Evolutionary conservation across 2,888 invertebrate species (phyloP).

Genomic region (Drosophila kanekoi): DNA sequence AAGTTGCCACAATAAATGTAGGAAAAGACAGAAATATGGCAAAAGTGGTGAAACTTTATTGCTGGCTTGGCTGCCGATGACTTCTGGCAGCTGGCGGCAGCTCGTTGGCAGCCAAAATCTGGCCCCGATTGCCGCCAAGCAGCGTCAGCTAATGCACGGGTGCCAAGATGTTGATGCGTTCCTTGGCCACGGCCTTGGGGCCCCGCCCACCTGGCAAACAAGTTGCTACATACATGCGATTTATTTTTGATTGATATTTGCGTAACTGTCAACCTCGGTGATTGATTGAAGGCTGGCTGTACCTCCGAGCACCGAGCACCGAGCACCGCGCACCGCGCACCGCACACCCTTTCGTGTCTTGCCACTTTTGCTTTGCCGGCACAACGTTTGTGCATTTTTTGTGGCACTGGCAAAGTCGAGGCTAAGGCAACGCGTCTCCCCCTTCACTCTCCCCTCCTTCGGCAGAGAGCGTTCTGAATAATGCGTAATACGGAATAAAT

Average conservation of each 20-base stretch:
- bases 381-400: constrained; percentile 27
- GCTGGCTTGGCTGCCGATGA: constrained; percentile 32
- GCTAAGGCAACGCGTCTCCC: constrained; percentile 7
- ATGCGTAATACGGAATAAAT: constrained; percentile 77
- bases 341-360: not conserved
- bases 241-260: constrained; percentile 80
- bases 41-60: constrained; percentile 21
- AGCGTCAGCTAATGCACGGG: constrained; percentile 51
- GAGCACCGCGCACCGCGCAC: too few relatives aligned
- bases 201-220: constrained; percentile 73
- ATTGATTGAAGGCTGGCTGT: constrained; percentile 73
- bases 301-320: not conserved
- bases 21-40: constrained; percentile 37
- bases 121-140: constrained; percentile 24
- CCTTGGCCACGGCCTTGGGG: constrained; percentile 21
- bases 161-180: constrained; percentile 48
- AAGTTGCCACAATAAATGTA: constrained; percentile 54
- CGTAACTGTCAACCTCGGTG: constrained; percentile 78
- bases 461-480: constrained; percentile 61
- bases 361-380: not conserved
- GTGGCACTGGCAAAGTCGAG: constrained; percentile 7
- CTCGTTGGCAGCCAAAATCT: constrained; percentile 34
- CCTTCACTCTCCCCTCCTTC: constrained; percentile 1
- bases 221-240: constrained; percentile 75
- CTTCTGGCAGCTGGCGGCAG: constrained; percentile 43